Evolutionary conservation across 92 coral and sea anemone genomes (phyloP).

Genomic region (Umimayanthus kanabou): DNA sequence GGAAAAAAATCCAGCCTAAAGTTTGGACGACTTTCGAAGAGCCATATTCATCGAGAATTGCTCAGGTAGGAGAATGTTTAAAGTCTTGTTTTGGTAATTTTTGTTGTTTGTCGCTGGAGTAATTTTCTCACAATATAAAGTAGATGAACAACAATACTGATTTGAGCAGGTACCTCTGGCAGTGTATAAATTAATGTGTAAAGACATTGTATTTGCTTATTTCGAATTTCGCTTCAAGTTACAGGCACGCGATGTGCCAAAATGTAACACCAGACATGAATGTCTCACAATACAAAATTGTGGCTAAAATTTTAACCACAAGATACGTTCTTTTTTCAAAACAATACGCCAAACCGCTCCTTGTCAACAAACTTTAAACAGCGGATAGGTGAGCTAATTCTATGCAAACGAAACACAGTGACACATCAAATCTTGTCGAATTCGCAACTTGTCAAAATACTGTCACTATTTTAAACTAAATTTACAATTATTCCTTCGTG

Average conservation of each 20-base stretch:
- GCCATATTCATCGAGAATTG: conserved; percentile 84
- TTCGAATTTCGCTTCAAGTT: not conserved
- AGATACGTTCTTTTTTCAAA: not conserved
- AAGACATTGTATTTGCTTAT: too few relatives aligned
- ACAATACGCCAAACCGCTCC: conserved; percentile 11
- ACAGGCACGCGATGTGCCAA: not conserved
- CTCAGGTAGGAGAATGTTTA: conserved; percentile 70
- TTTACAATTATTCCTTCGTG: not conserved
- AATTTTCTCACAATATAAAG: not conserved
- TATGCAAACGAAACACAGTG: conserved; percentile 7
- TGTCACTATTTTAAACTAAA: not conserved
- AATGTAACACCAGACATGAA: not conserved
- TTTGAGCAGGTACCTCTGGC: not conserved
- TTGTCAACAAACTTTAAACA: conserved; percentile 32
- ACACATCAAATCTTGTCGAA: conserved; percentile 9
- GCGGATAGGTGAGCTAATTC: not conserved
- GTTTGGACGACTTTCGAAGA: conserved; percentile 94
- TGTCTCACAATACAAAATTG: not conserved
- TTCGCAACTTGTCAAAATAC: not conserved
- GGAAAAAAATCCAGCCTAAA: conserved; percentile 85
- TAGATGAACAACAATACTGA: not conserved
- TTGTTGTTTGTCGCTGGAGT: conserved; percentile 1
- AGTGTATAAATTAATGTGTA: not conserved
- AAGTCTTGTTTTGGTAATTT: not conserved
- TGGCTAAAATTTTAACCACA: not conserved